A percentile compares a stretch with the other conserved stretches of the same genome.
phyloP scores from a whole-genome alignment of 1,140 invertebrate species.

The Radopholus similis region DNA sequence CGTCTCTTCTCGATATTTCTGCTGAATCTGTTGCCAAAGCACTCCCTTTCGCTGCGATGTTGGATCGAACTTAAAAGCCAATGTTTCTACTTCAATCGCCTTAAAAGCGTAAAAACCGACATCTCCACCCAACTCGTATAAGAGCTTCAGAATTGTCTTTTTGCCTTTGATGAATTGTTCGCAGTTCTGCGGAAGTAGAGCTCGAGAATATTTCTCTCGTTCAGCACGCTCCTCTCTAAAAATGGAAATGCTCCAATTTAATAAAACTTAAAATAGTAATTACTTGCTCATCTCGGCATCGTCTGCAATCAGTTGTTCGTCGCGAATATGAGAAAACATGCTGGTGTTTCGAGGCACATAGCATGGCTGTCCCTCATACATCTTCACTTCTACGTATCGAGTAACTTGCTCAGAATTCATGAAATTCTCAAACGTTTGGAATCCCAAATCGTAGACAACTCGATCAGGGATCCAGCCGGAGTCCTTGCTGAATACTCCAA shows the following conservation, averaged over 20 bases:
- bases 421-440: slow-evolving; percentile 5
- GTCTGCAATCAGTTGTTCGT: slow-evolving; percentile 9
- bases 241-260: background rate
- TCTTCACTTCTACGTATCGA: background rate
- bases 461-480: background rate
- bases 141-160: slow-evolving; percentile 1
- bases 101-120: no score
- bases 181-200: slow-evolving; percentile 7
- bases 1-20: slow-evolving; percentile 4
- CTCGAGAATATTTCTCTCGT: slow-evolving; percentile 7
- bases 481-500: background rate
- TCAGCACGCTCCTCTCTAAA: background rate
- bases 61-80: background rate
- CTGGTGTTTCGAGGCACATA: background rate
- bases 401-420: background rate
- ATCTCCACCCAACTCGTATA: slow-evolving; percentile 9
- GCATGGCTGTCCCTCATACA: slow-evolving; percentile 1
- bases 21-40: background rate
- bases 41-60: background rate
- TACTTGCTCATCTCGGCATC: background rate
- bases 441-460: background rate
- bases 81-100: background rate
- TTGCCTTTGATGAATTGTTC: slow-evolving; percentile 5
- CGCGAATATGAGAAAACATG: slow-evolving; percentile 6
- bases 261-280: background rate